Conservation (phyloP, 2,888 invertebrate genomes). For the Watsonalla binaria region DNA sequence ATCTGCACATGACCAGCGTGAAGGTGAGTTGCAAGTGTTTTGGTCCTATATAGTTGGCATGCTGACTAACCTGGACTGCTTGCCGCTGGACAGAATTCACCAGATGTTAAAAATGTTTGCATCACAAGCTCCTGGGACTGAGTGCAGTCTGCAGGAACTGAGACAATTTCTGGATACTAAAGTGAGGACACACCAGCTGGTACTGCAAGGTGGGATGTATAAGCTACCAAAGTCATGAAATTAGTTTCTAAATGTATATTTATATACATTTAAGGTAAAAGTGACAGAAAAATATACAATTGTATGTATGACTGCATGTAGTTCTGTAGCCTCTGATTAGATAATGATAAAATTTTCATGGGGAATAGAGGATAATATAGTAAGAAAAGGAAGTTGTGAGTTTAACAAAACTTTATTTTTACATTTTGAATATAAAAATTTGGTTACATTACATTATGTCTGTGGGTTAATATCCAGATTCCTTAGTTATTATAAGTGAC, state of each 20-base stretch:
- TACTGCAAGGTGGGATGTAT: slow-evolving; percentile 92
- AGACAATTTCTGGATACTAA: slow-evolving; percentile 94
- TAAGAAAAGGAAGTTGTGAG: slow-evolving; percentile 32
- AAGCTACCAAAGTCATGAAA: slow-evolving; percentile 85
- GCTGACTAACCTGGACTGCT: slow-evolving; percentile 95
- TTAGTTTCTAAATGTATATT: slow-evolving; percentile 2
- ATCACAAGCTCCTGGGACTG: slow-evolving; percentile 93
- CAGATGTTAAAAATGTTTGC: slow-evolving; percentile 98
- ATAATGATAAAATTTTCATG: too few species aligned
- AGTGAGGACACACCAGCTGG: slow-evolving; percentile 92
- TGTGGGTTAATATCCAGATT: slow-evolving; percentile 60
- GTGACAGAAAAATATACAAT: too few species aligned
- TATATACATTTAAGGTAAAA: too few species aligned
- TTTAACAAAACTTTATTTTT: slow-evolving; percentile 69
- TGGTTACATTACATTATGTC: slow-evolving; percentile 64
- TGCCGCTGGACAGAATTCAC: slow-evolving; percentile 95
- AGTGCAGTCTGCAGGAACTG: slow-evolving; percentile 92
- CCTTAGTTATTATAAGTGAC: slow-evolving; percentile 47
- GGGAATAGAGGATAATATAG: neutral
- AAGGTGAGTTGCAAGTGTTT: slow-evolving; percentile 95
- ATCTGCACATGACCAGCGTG: slow-evolving; percentile 94
- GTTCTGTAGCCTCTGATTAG: too few species aligned
- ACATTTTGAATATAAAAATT: slow-evolving; percentile 60
- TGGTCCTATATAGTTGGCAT: slow-evolving; percentile 99
- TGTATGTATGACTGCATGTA: too few species aligned